Percentiles rank a stretch among this genome's conserved stretches.
These are phyloP conservation scores for Xiphophorus hellerii DNA, from an alignment of 2,113 vertebrate species.

Conservation along the genomic window DNA sequence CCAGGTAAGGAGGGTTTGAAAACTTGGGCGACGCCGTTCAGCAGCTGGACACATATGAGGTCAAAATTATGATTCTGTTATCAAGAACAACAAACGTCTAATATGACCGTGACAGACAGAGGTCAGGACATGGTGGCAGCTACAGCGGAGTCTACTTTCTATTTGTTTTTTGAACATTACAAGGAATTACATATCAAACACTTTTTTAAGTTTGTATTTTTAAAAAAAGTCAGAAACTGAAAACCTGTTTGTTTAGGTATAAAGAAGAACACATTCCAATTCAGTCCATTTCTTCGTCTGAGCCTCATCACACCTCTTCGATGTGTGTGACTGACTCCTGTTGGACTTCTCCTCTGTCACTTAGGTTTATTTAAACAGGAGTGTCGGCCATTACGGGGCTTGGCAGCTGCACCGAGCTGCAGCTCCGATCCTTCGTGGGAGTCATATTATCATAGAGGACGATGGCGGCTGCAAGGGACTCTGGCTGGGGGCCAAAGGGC, in stretches of 20 bases:
- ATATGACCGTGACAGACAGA: neutral
- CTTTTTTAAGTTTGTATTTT: neutral
- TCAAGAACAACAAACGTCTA: neutral
- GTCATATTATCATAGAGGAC: conserved; percentile 68
- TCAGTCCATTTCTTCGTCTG: neutral
- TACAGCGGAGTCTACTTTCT: neutral
- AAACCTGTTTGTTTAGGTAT: too few relatives aligned
- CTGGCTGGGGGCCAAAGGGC: conserved; percentile 62
- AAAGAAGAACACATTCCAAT: neutral
- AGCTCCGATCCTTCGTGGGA: conserved; percentile 64
- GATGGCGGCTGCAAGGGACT: conserved; percentile 68
- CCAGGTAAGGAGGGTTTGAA: conserved; percentile 24
- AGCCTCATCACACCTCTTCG: conserved; percentile 6
- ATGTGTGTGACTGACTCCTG: conserved; percentile 21
- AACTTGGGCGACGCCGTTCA: neutral
- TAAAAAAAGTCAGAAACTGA: neutral
- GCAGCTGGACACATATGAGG: neutral
- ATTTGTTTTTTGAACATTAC: too few relatives aligned
- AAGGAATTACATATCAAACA: too few relatives aligned
- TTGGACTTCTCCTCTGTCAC: conserved; percentile 47
- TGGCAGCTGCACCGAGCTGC: conserved; percentile 69
- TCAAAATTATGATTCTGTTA: neutral
- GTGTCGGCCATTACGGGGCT: conserved; percentile 69
- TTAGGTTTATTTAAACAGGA: conserved; percentile 55
- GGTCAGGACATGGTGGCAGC: neutral